These are phyloP conservation scores for Neoaliturus tenellus DNA, from an alignment of 2,888 invertebrate species.

Conservation along the genomic window DNA sequence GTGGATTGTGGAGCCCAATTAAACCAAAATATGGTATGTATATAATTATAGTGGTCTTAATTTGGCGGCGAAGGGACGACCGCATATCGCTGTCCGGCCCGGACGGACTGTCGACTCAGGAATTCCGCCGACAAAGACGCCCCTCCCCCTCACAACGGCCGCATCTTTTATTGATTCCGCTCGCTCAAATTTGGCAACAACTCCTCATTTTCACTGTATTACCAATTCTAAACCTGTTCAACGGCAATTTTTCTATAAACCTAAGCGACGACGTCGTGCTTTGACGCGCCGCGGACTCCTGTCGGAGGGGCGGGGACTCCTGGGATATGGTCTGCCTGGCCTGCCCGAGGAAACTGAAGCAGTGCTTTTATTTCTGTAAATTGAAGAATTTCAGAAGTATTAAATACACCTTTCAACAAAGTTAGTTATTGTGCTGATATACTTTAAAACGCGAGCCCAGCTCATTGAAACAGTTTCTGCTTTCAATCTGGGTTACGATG, in stretches of 20 bases:
- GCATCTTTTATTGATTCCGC: constrained; percentile 57
- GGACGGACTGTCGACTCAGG: background rate
- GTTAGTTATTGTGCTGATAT: too few relatives aligned
- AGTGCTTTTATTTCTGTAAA: background rate
- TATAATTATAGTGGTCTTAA: constrained; percentile 36
- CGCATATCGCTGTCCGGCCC: background rate
- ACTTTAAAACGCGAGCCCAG: too few relatives aligned
- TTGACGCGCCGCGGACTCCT: constrained; percentile 21
- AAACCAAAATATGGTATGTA: constrained; percentile 11
- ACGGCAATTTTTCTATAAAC: constrained; percentile 50
- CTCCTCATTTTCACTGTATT: constrained; percentile 57
- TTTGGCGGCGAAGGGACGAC: background rate
- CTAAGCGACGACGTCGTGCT: constrained; percentile 21
- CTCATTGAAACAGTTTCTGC: too few relatives aligned
- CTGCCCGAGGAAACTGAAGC: too few relatives aligned
- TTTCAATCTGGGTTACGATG: too few relatives aligned
- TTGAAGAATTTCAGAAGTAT: background rate
- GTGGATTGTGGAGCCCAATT: background rate
- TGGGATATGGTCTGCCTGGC: too few relatives aligned
- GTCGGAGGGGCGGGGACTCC: too few relatives aligned
- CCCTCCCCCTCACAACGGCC: constrained; percentile 26
- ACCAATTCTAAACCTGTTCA: constrained; percentile 56
- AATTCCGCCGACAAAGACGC: constrained; percentile 56
- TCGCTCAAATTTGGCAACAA: constrained; percentile 57
- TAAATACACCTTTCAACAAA: background rate